Evolutionary conservation across 2,888 invertebrate species (phyloP), one percentile per base, ranked within the genome.

Genomic region (Pristionchus mayeri): DNA sequence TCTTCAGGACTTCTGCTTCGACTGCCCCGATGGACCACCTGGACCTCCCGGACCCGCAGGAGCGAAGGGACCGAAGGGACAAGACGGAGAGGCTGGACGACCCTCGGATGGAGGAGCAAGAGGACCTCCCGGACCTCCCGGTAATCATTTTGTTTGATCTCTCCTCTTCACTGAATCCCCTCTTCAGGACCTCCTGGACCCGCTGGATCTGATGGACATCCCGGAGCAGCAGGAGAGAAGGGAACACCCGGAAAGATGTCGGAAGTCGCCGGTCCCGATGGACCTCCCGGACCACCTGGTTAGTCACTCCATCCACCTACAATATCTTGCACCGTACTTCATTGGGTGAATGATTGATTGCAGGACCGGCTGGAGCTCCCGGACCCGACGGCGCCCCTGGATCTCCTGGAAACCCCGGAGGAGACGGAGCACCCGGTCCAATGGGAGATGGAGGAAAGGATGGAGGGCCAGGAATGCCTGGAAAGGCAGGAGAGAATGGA

Each of bases 311-410:
- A 40, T 40, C 40, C 57, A 21, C 30, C 4, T 37, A 75, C 13
- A 44, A 0, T 30, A 30, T 13, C 18, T 24, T n/a, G 1, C 48
- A 44, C 48, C 67, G 57, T 67, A 67, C 18, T 11, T 34, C 24
- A 6, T 4, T 11, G 21, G n/a, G n/a, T n/a, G 2, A 40, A 30
- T 21, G 40, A 37, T 57, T 3, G 16, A 0, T 57, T 80, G n/a
- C 21, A 71, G 87, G 87, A 63, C 90, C 90, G 54, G 87, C 87
- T 52, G 90, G 90, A 76, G 88, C 89, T 37, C 87, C 90, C 37
- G 90, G 90, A 85, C 87, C 87, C 60, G 87, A 87, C 40, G 90
- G 91, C 85, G 79, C 79, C 13, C 81, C 85, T n/a, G 90, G 90
- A 84, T 57, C 81, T 40, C 88, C 88, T 30, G 90, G 90, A 85